A percentile compares a stretch with the other conserved stretches of the same genome.
These are phyloP conservation scores for Liparis tanakae DNA, from an alignment of 2,797 vertebrate genomes.

Conservation along the genomic window DNA sequence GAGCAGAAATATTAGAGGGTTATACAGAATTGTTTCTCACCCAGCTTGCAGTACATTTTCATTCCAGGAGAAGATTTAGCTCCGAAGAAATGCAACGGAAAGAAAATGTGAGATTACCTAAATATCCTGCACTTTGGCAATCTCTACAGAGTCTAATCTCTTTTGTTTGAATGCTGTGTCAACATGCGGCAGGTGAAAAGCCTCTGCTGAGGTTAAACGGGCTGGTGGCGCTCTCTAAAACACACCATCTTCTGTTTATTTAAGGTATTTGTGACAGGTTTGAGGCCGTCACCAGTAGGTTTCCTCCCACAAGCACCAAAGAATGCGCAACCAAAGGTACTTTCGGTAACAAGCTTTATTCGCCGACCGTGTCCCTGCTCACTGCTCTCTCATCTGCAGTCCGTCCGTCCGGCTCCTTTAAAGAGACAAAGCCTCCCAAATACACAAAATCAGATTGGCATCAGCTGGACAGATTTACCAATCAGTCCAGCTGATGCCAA, in stretches of 20 bases:
- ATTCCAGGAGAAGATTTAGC: not conserved
- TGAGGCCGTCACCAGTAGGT: too few relatives aligned
- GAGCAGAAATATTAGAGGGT: slow-evolving; percentile 15
- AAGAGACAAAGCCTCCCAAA: too few relatives aligned
- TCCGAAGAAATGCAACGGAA: not conserved
- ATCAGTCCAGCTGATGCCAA: too few relatives aligned
- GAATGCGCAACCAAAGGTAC: too few relatives aligned
- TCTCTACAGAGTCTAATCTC: slow-evolving; percentile 2
- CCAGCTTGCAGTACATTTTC: not conserved
- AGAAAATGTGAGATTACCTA: not conserved
- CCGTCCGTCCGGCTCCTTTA: too few relatives aligned
- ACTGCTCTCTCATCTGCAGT: too few relatives aligned
- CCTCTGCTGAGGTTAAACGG: not conserved
- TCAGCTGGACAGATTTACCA: too few relatives aligned
- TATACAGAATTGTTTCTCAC: slow-evolving; percentile 1
- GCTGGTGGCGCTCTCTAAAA: not conserved
- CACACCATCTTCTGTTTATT: not conserved
- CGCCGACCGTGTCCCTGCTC: too few relatives aligned
- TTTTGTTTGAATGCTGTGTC: slow-evolving; percentile 13
- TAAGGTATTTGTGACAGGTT: too few relatives aligned
- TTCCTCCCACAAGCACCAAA: too few relatives aligned
- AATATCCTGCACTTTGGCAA: not conserved
- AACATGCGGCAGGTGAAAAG: slow-evolving; percentile 2
- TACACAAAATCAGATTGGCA: too few relatives aligned
- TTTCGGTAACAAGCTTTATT: too few relatives aligned